Evolutionary conservation across 1,140 invertebrate species (phyloP).

Genomic region (Capitella teleta): DNA sequence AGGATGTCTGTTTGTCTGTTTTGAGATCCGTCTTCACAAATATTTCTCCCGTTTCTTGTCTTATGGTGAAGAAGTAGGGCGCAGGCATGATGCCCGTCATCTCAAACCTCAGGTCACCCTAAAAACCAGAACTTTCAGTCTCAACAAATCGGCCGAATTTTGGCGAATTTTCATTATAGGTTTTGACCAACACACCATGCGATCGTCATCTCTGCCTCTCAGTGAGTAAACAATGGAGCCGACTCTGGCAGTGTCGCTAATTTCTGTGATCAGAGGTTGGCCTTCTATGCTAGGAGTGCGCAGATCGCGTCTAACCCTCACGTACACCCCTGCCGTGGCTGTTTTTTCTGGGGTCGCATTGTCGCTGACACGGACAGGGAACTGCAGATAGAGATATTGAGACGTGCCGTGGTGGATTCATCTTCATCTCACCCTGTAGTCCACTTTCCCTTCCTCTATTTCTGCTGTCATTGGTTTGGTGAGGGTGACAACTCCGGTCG

Average conservation of each 20-base stretch:
- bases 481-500: conserved; percentile 3
- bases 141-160: too few relatives aligned
- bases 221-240: neutral
- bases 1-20: conserved; percentile 1
- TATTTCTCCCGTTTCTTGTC: conserved; percentile 1
- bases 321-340: neutral
- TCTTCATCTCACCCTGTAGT: neutral
- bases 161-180: too few relatives aligned
- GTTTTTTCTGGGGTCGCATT: neutral
- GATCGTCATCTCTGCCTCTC: conserved; percentile 7
- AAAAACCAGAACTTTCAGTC: too few relatives aligned
- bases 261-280: conserved; percentile 1
- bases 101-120: conserved; percentile 6
- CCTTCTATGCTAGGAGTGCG: conserved; percentile 6
- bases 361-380: conserved; percentile 4
- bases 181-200: conserved; percentile 1
- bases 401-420: neutral
- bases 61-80: conserved; percentile 8
- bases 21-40: conserved; percentile 5
- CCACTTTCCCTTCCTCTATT: conserved; percentile 2
- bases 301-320: conserved; percentile 6
- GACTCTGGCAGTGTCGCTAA: neutral
- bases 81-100: conserved; percentile 9
- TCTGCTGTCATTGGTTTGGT: neutral
- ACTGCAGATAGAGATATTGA: neutral